Evolutionary conservation across 2,888 invertebrate species (phyloP).

Genomic region (Platycheirus rosarum): DNA sequence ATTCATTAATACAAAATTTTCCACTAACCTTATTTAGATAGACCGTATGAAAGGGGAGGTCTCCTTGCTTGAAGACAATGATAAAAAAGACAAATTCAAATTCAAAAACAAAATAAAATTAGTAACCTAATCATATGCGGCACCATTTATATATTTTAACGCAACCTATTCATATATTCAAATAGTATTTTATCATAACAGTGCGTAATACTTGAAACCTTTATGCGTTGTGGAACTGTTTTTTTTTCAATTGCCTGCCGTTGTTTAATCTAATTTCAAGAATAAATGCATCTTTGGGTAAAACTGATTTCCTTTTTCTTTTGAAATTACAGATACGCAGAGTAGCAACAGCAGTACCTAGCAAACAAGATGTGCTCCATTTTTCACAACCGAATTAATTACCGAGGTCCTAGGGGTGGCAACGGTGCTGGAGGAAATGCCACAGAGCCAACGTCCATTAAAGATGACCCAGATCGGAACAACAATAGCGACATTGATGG

Average conservation of each 20-base stretch:
- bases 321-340: conserved; percentile 53
- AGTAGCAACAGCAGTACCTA: conserved; percentile 19
- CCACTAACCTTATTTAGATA: neutral
- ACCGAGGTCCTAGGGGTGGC: conserved; percentile 79
- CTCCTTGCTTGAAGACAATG: neutral
- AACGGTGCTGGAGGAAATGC: conserved; percentile 64
- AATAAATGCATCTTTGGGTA: conserved; percentile 63
- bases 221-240: too few relatives aligned
- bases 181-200: conserved; percentile 80
- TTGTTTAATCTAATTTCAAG: conserved; percentile 55
- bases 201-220: conserved; percentile 38
- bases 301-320: conserved; percentile 43
- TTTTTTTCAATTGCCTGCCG: too few relatives aligned
- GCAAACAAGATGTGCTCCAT: conserved; percentile 79
- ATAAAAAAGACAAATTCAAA: conserved; percentile 7
- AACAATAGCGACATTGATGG: conserved; percentile 77
- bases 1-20: neutral
- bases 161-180: conserved; percentile 81
- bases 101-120: conserved; percentile 40
- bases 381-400: conserved; percentile 81
- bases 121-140: conserved; percentile 79
- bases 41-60: too few relatives aligned
- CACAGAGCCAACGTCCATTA: conserved; percentile 76
- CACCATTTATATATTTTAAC: conserved; percentile 79
- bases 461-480: conserved; percentile 81